These are phyloP conservation scores for Eupithecia insigniata DNA, from an alignment of 2,888 invertebrate species.

Conservation along the genomic window DNA sequence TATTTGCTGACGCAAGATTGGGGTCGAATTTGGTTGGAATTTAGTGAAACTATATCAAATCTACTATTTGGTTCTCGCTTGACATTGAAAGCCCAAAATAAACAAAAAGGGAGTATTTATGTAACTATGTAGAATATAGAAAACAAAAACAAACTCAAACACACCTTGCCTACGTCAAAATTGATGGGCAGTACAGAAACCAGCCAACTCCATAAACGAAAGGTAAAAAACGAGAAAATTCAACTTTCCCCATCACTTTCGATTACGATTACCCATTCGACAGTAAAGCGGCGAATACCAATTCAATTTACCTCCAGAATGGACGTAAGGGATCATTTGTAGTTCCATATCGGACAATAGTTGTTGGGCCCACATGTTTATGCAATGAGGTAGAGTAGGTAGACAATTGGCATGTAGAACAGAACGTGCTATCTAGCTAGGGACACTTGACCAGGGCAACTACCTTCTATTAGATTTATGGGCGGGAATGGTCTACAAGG, in stretches of 20 bases:
- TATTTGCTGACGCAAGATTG: background rate
- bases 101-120: too few species aligned
- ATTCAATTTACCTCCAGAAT: slow-evolving; percentile 80
- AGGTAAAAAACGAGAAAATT: background rate
- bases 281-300: slow-evolving; percentile 54
- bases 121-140: background rate
- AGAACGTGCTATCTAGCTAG: slow-evolving; percentile 28
- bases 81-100: too few species aligned
- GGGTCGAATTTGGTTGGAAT: background rate
- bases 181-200: slow-evolving; percentile 2
- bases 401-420: slow-evolving; percentile 38
- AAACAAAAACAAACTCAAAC: background rate
- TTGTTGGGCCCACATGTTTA: slow-evolving; percentile 39
- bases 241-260: slow-evolving; percentile 40
- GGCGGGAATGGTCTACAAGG: slow-evolving; percentile 1
- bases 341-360: slow-evolving; percentile 48
- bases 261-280: slow-evolving; percentile 35
- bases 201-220: slow-evolving; percentile 14
- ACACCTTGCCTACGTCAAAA: too few species aligned
- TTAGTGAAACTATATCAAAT: background rate
- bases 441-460: slow-evolving; percentile 22
- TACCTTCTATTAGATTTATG: slow-evolving; percentile 25
- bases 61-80: background rate
- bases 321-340: slow-evolving; percentile 70
- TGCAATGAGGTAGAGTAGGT: slow-evolving; percentile 33